These are phyloP conservation scores for Sterna hirundo DNA, from an alignment of 2,113 vertebrate species.

Conservation along the genomic window DNA sequence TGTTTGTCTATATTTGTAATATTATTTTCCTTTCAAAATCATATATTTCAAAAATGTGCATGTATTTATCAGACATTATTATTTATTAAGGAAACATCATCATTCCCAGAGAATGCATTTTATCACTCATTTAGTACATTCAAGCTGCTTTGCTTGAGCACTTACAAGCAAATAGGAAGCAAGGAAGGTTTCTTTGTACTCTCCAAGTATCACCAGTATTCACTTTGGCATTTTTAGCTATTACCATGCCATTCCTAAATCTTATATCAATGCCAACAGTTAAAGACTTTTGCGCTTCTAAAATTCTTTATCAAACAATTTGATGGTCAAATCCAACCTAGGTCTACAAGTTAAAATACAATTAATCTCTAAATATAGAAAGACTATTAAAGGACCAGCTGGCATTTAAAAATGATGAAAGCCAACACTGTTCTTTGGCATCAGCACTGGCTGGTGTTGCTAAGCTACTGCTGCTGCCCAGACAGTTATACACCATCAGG, in stretches of 20 bases:
- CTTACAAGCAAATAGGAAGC: not conserved
- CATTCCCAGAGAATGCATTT: not conserved
- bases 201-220: not conserved
- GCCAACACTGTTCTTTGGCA: constrained; percentile 17
- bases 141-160: not conserved
- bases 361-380: constrained; percentile 32
- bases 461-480: constrained; percentile 59
- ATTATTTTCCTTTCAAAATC: not conserved
- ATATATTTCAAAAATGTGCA: not conserved
- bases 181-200: not conserved
- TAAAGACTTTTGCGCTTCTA: not conserved
- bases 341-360: not conserved
- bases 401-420: constrained; percentile 34
- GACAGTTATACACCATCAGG: constrained; percentile 19
- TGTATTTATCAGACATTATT: not conserved
- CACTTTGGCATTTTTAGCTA: not conserved
- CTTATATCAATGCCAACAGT: not conserved
- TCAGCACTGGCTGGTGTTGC: constrained; percentile 38
- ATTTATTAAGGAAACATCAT: not conserved
- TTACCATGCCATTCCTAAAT: not conserved
- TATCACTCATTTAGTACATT: not conserved
- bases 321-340: not conserved
- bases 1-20: not conserved
- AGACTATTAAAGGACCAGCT: constrained; percentile 26
- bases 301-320: not conserved